These are phyloP conservation scores for Nyctibius grandis DNA, from an alignment of 2,797 vertebrate species.

Conservation along the genomic window DNA sequence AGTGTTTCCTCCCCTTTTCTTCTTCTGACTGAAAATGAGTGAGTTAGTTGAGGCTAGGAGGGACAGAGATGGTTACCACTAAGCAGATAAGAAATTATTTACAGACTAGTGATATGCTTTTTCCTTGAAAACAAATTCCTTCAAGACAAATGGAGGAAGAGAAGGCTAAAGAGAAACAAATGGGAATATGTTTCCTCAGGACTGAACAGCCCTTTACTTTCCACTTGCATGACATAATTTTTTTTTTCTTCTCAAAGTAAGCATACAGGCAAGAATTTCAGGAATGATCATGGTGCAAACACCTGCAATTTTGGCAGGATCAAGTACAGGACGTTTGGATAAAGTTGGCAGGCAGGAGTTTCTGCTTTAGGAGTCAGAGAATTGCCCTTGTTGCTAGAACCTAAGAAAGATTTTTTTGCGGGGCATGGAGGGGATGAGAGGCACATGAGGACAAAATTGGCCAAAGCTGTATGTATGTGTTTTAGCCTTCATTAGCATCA, in stretches of 20 bases:
- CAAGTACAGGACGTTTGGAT: background rate
- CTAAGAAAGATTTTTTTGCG: background rate
- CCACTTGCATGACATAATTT: background rate
- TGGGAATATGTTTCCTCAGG: background rate
- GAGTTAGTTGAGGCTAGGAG: background rate
- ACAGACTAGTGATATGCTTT: background rate
- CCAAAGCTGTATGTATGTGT: background rate
- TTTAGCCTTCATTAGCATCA: background rate
- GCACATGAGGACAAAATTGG: background rate
- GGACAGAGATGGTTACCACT: background rate
- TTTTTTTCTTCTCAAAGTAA: background rate
- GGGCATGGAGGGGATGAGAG: accelerated
- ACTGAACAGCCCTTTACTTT: background rate
- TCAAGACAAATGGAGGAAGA: background rate
- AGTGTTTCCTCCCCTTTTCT: background rate
- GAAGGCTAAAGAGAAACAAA: background rate
- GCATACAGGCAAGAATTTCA: background rate
- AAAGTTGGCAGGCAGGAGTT: background rate
- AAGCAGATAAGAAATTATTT: background rate
- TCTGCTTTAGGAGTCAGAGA: background rate
- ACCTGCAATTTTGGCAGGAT: background rate
- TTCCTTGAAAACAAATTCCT: background rate
- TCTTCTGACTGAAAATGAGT: background rate
- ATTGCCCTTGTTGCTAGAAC: background rate
- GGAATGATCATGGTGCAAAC: background rate